phyloP scores from a whole-genome alignment of 1,140 invertebrate species.

The Calycopis cecrops region DNA sequence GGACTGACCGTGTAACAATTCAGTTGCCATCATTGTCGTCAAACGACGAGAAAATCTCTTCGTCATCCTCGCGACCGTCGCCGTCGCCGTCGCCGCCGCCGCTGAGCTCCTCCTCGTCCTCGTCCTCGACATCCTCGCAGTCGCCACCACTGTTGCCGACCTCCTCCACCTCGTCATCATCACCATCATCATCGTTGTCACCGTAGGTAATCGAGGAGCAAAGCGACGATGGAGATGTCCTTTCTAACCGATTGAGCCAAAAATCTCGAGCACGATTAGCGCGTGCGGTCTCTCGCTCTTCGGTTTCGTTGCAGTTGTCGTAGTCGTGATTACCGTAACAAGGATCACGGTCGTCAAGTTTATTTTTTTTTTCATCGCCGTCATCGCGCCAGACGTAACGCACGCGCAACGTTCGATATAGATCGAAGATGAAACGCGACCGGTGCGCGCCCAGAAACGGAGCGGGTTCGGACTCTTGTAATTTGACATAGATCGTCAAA shows the following conservation, averaged over 20 bases:
- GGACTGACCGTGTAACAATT: too few species aligned
- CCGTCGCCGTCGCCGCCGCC: too few species aligned
- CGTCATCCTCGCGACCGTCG: too few species aligned
- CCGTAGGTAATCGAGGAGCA: too few species aligned
- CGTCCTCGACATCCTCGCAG: too few species aligned
- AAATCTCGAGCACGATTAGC: slow-evolving; percentile 6
- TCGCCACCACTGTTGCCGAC: too few species aligned
- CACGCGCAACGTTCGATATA: slow-evolving; percentile 4
- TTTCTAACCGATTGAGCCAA: not conserved
- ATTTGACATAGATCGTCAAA: slow-evolving; percentile 10
- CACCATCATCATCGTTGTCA: too few species aligned
- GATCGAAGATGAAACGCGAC: slow-evolving; percentile 10
- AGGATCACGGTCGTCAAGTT: not conserved
- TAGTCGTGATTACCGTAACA: not conserved
- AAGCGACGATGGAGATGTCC: slow-evolving; percentile 1
- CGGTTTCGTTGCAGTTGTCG: not conserved
- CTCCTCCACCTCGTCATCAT: too few species aligned
- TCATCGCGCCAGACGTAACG: slow-evolving; percentile 6
- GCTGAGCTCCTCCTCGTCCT: too few species aligned
- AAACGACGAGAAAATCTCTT: too few species aligned
- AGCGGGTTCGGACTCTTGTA: slow-evolving; percentile 12
- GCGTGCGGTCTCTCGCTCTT: slow-evolving; percentile 1
- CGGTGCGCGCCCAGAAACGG: slow-evolving; percentile 10
- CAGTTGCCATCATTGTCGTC: too few species aligned
- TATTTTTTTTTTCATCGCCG: too few species aligned